A percentile compares a stretch with the other conserved stretches of the same genome.
Conservation (phyloP, 2,113 vertebrate genomes). For the Pedetes capensis region DNA sequence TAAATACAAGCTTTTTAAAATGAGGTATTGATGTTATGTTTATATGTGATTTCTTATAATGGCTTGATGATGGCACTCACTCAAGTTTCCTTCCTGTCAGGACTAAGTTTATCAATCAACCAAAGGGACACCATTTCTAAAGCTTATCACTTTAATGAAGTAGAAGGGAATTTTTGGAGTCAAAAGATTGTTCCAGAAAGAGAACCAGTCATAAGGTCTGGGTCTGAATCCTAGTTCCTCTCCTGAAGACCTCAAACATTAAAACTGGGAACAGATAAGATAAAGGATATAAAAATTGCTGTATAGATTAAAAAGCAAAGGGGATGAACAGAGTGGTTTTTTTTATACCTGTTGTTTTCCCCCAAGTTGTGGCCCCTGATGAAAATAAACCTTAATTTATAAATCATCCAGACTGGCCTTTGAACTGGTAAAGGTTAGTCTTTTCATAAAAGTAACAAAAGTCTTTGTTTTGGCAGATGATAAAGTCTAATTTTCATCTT, state of each 20-base stretch:
- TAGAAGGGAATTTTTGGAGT: neutral
- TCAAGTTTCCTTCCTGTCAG: conserved; percentile 15
- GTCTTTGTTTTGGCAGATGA: neutral
- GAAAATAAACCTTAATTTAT: neutral
- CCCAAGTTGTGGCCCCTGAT: neutral
- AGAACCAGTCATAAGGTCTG: neutral
- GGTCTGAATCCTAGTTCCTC: neutral
- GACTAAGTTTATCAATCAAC: conserved; percentile 36
- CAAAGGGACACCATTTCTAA: conserved; percentile 15
- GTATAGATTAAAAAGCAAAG: neutral
- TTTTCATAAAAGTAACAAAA: neutral
- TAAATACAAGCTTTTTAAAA: conserved; percentile 34
- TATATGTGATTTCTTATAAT: conserved; percentile 57
- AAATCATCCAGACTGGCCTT: neutral
- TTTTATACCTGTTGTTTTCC: neutral
- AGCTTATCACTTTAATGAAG: neutral
- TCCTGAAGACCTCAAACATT: neutral
- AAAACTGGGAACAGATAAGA: neutral
- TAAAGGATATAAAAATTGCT: neutral
- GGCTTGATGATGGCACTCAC: conserved; percentile 35
- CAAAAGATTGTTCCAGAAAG: neutral
- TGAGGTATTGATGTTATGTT: conserved; percentile 61
- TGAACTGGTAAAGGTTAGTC: neutral
- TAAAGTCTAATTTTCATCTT: neutral
- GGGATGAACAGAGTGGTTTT: neutral